Percentiles rank a stretch among this genome's conserved stretches.
phyloP scores from a whole-genome alignment of 2,888 invertebrate species.

The Vanessa cardui region DNA sequence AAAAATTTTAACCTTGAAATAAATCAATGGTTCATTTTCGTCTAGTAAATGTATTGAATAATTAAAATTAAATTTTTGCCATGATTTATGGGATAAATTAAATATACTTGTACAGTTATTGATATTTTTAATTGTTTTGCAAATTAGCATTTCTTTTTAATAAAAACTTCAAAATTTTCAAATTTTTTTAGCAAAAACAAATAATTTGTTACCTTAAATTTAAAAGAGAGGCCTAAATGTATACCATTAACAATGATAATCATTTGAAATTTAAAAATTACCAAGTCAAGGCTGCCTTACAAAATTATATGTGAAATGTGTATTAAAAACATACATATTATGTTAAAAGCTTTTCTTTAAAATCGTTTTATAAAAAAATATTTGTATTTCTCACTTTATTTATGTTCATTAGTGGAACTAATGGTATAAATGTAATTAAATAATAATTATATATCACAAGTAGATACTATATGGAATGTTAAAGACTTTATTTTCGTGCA shows the following conservation, averaged over 20 bases:
- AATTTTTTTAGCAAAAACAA: neutral
- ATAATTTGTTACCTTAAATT: neutral
- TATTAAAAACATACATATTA: neutral
- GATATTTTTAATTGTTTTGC: neutral
- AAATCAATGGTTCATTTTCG: constrained; percentile 13
- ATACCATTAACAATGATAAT: neutral
- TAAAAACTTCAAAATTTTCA: neutral
- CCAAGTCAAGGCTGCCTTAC: neutral
- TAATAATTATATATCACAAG: constrained; percentile 30
- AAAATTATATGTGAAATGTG: neutral
- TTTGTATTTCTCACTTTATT: constrained; percentile 11
- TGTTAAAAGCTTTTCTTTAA: neutral
- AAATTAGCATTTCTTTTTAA: constrained; percentile 1
- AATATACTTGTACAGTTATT: constrained; percentile 10
- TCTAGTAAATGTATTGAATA: constrained; percentile 8
- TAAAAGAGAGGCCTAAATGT: constrained; percentile 8
- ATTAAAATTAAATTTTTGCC: neutral
- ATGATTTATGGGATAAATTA: constrained; percentile 6
- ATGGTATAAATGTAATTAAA: constrained; percentile 14
- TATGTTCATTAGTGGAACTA: constrained; percentile 23
- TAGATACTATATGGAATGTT: constrained; percentile 60
- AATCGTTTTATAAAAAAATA: neutral
- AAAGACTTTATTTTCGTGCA: constrained; percentile 66
- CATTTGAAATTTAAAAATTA: neutral
- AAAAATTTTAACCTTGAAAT: constrained; percentile 12